phyloP scores from a whole-genome alignment of 1,140 invertebrate genomes.

The Vollenhovia emeryi region DNA sequence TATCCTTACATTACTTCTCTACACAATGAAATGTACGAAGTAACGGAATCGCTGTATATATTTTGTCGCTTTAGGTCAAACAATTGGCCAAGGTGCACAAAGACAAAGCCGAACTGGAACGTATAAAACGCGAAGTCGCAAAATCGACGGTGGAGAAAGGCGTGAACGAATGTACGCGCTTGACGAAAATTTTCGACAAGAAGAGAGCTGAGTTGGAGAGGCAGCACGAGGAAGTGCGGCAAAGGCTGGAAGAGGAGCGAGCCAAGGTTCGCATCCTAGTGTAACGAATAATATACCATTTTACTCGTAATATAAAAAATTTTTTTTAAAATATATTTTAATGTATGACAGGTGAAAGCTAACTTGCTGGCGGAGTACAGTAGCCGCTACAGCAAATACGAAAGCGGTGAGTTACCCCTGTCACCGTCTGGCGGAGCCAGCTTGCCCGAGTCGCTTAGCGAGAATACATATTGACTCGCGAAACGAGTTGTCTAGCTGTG shows the following conservation, averaged over 20 bases:
- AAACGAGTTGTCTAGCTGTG: constrained; percentile 37
- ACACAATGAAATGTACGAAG: background rate
- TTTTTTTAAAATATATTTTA: background rate
- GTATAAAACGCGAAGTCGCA: constrained; percentile 91
- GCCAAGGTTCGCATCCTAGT: constrained; percentile 86
- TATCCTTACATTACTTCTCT: background rate
- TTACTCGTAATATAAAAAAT: background rate
- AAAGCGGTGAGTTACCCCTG: constrained; percentile 80
- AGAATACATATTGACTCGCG: constrained; percentile 78
- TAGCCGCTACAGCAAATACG: constrained; percentile 82
- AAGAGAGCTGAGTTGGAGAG: constrained; percentile 91
- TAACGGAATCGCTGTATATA: background rate
- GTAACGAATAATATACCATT: background rate
- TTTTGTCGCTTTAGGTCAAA: constrained; percentile 85
- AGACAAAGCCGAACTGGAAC: constrained; percentile 95
- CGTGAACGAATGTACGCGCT: constrained; percentile 91
- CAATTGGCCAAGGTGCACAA: constrained; percentile 91
- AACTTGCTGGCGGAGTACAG: constrained; percentile 80
- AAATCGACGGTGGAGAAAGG: constrained; percentile 92
- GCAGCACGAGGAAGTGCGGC: constrained; percentile 91
- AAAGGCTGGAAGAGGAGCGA: constrained; percentile 89
- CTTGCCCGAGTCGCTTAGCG: constrained; percentile 79
- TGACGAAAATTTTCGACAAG: constrained; percentile 91
- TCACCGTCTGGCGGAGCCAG: constrained; percentile 80
- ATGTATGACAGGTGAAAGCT: constrained; percentile 75